phyloP scores from a whole-genome alignment of 2,797 vertebrate species.

The Liasis olivaceus region DNA sequence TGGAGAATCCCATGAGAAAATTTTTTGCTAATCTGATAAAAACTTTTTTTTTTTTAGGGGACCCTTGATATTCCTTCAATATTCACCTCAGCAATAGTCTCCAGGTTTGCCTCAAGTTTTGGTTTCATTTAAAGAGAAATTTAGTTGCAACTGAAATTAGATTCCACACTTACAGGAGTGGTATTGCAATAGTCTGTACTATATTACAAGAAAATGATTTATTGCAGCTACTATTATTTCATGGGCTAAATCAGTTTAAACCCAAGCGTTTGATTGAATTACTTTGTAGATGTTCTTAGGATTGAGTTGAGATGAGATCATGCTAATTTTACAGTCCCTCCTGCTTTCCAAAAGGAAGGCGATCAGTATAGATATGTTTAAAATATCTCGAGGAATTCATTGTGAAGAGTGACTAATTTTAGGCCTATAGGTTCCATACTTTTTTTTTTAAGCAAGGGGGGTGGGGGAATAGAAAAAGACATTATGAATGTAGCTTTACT shows the following conservation, averaged over 20 bases:
- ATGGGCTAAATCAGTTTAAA: conserved; percentile 1
- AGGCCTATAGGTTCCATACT: conserved; percentile 34
- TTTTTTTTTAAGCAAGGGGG: neutral
- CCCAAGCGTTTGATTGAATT: neutral
- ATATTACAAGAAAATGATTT: neutral
- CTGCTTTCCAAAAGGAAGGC: conserved; percentile 18
- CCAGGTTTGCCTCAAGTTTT: neutral
- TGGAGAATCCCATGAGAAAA: neutral
- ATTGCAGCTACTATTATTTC: neutral
- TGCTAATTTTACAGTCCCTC: neutral
- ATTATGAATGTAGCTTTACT: neutral
- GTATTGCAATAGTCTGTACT: neutral
- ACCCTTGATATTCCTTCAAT: conserved; percentile 6
- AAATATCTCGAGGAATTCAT: conserved; percentile 35
- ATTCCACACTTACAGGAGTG: neutral
- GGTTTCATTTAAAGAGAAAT: neutral
- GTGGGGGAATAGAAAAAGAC: no score
- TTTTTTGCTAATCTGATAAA: neutral
- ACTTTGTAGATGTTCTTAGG: neutral
- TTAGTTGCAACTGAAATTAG: neutral
- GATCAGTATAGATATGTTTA: conserved; percentile 22
- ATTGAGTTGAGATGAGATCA: neutral
- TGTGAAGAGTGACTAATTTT: conserved; percentile 41
- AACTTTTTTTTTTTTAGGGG: neutral
- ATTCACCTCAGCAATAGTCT: neutral